A percentile compares a stretch with the other conserved stretches of the same genome.
Conservation (phyloP, 2,797 vertebrate species). For the Micromesistius poutassou region DNA sequence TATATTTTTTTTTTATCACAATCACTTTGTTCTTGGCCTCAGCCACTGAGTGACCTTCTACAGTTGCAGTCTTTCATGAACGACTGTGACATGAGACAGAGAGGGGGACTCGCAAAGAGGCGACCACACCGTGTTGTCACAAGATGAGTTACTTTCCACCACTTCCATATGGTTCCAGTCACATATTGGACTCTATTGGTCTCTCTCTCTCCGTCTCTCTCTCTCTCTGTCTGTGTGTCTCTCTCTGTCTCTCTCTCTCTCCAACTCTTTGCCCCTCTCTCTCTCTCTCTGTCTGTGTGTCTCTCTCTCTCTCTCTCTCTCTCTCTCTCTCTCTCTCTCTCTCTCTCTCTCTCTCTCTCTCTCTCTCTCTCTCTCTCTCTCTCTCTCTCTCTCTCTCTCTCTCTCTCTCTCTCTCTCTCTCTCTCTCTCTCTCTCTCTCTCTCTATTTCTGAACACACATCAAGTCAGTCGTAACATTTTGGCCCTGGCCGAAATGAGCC, state of each 20-base stretch:
- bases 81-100: constrained; percentile 63
- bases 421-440: constrained; percentile 7
- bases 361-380: constrained; percentile 45
- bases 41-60: constrained; percentile 70
- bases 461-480: constrained; percentile 33
- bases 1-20: constrained; percentile 45
- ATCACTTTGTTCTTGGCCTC: constrained; percentile 70
- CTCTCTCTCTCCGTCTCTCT: not conserved
- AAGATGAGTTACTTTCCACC: constrained; percentile 60
- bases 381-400: constrained; percentile 26
- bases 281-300: constrained; percentile 54
- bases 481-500: constrained; percentile 44
- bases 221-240: not conserved
- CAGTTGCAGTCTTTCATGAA: constrained; percentile 66
- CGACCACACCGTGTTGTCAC: constrained; percentile 54
- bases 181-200: constrained; percentile 34
- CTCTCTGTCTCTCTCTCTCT: constrained; percentile 35
- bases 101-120: constrained; percentile 14
- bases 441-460: constrained; percentile 62
- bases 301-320: constrained; percentile 7
- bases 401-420: not conserved
- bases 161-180: constrained; percentile 67
- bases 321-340: not conserved
- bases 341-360: constrained; percentile 9
- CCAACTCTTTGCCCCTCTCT: constrained; percentile 28